A percentile compares a stretch with the other conserved stretches of the same genome.
Evolutionary conservation across 2,888 invertebrate species (phyloP).

Genomic region (Panzeria rudis): DNA sequence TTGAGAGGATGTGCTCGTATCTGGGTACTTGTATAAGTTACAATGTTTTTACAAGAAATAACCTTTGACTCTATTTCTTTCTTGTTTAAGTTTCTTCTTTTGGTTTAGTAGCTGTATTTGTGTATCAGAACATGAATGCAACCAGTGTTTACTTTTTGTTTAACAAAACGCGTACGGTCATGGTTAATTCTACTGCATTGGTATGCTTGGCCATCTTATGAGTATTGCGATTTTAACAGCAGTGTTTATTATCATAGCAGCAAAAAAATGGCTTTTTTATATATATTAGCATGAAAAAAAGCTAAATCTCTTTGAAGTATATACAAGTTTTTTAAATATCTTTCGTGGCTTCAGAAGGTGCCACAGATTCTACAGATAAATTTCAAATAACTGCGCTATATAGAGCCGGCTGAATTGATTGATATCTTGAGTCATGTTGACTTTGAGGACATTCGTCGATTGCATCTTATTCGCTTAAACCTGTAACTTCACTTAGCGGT

Average conservation of each 20-base stretch:
- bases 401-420: too few species aligned
- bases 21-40: conserved; percentile 53
- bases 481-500: too few species aligned
- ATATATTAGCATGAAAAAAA: too few species aligned
- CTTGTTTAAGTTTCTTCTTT: conserved; percentile 21
- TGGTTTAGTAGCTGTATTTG: conserved; percentile 13
- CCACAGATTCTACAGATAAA: too few species aligned
- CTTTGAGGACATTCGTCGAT: too few species aligned
- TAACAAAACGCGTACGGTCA: conserved; percentile 71
- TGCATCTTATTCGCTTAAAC: too few species aligned
- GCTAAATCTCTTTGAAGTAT: too few species aligned
- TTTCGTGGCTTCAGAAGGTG: too few species aligned
- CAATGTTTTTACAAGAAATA: conserved; percentile 67
- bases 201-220: conserved; percentile 56
- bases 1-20: conserved; percentile 36
- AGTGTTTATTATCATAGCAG: conserved; percentile 13
- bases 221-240: conserved; percentile 23
- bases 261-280: too few species aligned
- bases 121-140: conserved; percentile 67
- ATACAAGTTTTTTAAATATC: too few species aligned
- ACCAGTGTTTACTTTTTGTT: conserved; percentile 71
- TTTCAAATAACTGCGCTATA: too few species aligned
- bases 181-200: conserved; percentile 72
- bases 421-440: too few species aligned
- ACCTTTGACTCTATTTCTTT: conserved; percentile 62